Evolutionary conservation across 2,113 vertebrate genomes (phyloP).

Genomic region (Eonycteris spelaea): DNA sequence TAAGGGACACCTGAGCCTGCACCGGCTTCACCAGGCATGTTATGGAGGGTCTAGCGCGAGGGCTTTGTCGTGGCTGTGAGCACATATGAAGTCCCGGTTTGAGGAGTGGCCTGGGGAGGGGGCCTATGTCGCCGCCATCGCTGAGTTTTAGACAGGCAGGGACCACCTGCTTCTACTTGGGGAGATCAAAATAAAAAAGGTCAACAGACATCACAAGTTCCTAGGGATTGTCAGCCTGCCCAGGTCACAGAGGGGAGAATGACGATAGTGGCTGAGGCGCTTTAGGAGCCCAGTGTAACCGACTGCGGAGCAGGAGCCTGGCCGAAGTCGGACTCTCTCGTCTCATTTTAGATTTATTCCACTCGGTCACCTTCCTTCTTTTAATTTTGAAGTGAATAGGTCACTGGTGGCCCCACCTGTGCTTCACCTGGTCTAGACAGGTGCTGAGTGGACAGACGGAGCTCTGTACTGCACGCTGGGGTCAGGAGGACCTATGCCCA

Average conservation of each 20-base stretch:
- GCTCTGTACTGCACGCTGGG: not conserved
- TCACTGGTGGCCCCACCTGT: not conserved
- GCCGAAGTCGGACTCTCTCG: not conserved
- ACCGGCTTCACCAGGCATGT: no score
- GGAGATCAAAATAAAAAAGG: not conserved
- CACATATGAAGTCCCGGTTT: fast-evolving
- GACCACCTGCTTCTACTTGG: not conserved
- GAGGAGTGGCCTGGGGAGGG: not conserved
- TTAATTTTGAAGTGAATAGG: not conserved
- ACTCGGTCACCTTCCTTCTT: not conserved
- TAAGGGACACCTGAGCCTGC: not conserved
- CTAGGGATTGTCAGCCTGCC: not conserved
- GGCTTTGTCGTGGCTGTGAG: not conserved
- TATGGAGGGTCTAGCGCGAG: not conserved
- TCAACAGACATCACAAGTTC: not conserved
- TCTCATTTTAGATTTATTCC: not conserved
- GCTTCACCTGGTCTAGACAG: not conserved
- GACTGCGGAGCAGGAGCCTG: not conserved
- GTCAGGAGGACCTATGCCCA: not conserved
- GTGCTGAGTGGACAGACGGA: not conserved
- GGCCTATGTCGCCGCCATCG: not conserved
- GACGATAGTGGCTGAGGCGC: not conserved
- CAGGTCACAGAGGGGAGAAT: not conserved
- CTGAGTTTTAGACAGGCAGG: not conserved
- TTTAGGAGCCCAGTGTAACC: fast-evolving